Base-by-base conservation (phyloP, 2,113 vertebrate genomes). In the Smithornis capensis region DNA sequence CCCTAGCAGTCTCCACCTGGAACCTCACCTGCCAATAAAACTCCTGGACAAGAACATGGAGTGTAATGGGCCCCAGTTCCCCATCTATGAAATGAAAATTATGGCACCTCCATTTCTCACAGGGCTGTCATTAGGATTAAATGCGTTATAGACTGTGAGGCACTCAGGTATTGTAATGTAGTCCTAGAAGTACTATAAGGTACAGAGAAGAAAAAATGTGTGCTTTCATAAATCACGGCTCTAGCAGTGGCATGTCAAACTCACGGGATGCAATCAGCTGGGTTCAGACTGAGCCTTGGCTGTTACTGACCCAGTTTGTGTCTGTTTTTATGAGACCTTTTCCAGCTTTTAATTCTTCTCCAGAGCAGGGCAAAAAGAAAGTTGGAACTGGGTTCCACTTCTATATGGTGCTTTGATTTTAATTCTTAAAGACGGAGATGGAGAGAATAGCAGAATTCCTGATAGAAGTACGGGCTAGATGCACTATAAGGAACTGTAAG, bases 11-110 rank as follows among this genome's bases (percentile, higher is more conserved):
- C 47, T 89, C 56, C 56, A 89, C 73, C 44, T 89, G 73, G 56
- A 86, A 33, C 35, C 38, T 88, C 35, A 62, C 64, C 83, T 79
- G 69, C 73, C 60, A 47, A 40, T 95, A 87, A 77, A 94, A 82
- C 40, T 84, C 74, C 53, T 65, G 49, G 89, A 89, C 65, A 87
- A 79, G 77, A 56, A 49, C 42, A 42, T 49, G 81, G 60, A 17
- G 38, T 52, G 35, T 79, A 94, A 91, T 83, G 57, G 73, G 74
- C 37, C 84, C 80, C 76, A 84, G 86, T 75, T 78, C 89, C 55
- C 91, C 81, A 91, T 76, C 89, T 92, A 87, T 95, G 87, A 96
- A 95, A 94, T 82, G 52, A 92, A 90, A 91, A 89, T 94, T 52
- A 95, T 92, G 82, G 85, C 71, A 93, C 76, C 38, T 83, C 76